Base-by-base conservation (phyloP, 2,888 invertebrate species). In the Acholoe squamosa region DNA sequence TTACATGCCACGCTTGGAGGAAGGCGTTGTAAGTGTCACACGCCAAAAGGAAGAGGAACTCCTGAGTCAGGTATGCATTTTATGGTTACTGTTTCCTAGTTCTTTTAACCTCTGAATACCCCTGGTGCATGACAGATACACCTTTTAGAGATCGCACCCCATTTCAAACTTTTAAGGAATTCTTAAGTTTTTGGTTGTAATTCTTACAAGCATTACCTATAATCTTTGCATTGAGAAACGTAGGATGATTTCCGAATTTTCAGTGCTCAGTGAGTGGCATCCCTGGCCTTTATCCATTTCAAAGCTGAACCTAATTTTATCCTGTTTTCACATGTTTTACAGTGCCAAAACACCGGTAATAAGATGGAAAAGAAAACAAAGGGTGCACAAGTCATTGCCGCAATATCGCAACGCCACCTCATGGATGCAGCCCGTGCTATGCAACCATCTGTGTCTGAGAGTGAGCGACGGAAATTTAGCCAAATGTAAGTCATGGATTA, bases 401-500 rank as follows among this genome's bases (percentile, higher is more conserved):
- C 33, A 43, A 43, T 67, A 67, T 67, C 88, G 31, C 89, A 89
- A 51, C 14, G 76, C 43, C 97, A 98, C 95, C 96, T 98, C 89
- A 95, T 97, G 91, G 96, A 96, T 90, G 97, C 98, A 0, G 96
- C 98, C 88, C 95, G 95, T 89, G 97, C 97, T 91, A 98, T 98
- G 52, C 97, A 97, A 91, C 98, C 98, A 0, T 98, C 98, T 0
- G 96, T 98, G 3, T 97, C 97, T 7, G 95, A 94, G 25, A 96
- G 97, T 51, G 98, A 98, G 94, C 97, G 97, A 92, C 93, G 96
- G 25, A 98, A 97, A 96, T 98, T 98, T 95, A 97, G 97, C 93
- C 96, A 96, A 94, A 97, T 98, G 98, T 98, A 97, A 89, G 89
- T 84, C 25, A n/a, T 61, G 25, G 22, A n/a, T n/a, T n/a, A n/a